These are phyloP conservation scores for Myanophis thanlyinensis DNA, from an alignment of 2,113 vertebrate genomes.

Conservation along the genomic window DNA sequence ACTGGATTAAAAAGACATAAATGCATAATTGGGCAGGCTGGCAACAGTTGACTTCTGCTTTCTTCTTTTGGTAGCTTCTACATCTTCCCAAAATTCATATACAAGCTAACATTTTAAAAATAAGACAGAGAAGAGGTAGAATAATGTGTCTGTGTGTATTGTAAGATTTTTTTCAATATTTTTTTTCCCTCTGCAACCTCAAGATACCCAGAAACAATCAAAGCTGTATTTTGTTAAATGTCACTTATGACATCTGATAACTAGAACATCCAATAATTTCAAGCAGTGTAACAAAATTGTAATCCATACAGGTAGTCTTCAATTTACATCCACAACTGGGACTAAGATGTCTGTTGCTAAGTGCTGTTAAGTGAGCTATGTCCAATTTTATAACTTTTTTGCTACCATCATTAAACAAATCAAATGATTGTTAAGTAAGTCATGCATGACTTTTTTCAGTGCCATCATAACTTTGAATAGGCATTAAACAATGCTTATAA, in stretches of 20 bases:
- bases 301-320: neutral
- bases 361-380: too few species aligned
- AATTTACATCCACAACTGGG: too few species aligned
- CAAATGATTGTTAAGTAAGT: too few species aligned
- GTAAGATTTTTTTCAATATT: neutral
- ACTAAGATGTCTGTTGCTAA: too few species aligned
- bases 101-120: neutral
- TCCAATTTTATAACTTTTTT: too few species aligned
- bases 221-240: neutral
- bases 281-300: neutral
- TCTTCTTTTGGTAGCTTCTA: neutral
- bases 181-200: neutral
- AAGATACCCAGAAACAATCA: neutral
- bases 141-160: neutral
- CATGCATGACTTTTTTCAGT: neutral
- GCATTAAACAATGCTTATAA: neutral
- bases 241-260: neutral
- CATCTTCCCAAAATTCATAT: neutral
- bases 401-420: too few species aligned
- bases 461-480: neutral
- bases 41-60: neutral
- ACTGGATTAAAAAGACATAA: neutral
- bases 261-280: neutral
- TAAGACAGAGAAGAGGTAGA: neutral
- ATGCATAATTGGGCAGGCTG: neutral